phyloP scores from a whole-genome alignment of 2,888 invertebrate genomes.

The Nineta flava region DNA sequence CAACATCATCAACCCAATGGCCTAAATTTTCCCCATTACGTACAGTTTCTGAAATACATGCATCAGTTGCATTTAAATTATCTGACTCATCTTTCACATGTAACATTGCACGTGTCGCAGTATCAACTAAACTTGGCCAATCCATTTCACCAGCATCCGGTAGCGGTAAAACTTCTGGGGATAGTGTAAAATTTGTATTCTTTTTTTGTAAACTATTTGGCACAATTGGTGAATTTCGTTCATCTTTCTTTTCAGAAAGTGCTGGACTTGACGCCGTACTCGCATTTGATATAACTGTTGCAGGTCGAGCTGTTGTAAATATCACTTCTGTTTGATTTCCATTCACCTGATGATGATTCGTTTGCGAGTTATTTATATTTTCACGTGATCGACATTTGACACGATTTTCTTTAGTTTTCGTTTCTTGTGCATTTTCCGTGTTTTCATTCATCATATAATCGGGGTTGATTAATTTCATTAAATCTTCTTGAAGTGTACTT shows the following conservation, averaged over 20 bases:
- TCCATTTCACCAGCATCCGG: constrained; percentile 57
- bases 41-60: constrained; percentile 11
- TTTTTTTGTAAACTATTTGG: constrained; percentile 20
- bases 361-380: constrained; percentile 12
- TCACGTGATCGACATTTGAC: neutral
- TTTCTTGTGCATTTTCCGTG: constrained; percentile 12
- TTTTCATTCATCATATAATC: constrained; percentile 36
- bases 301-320: constrained; percentile 45
- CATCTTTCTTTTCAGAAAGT: constrained; percentile 39
- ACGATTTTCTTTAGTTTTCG: constrained; percentile 4
- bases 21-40: constrained; percentile 17
- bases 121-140: constrained; percentile 67
- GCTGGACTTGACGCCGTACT: constrained; percentile 38
- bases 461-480: constrained; percentile 73
- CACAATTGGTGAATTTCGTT: constrained; percentile 30
- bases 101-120: constrained; percentile 58
- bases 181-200: constrained; percentile 13
- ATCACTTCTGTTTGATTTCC: constrained; percentile 36
- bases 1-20: constrained; percentile 26
- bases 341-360: constrained; percentile 1
- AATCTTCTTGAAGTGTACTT: constrained; percentile 64
- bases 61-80: constrained; percentile 6
- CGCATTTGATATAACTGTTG: constrained; percentile 47
- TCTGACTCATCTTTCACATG: constrained; percentile 25
- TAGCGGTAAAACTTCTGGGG: constrained; percentile 34